Evolutionary conservation across 2,113 vertebrate species (phyloP).

Genomic region (Apeltes quadracus): DNA sequence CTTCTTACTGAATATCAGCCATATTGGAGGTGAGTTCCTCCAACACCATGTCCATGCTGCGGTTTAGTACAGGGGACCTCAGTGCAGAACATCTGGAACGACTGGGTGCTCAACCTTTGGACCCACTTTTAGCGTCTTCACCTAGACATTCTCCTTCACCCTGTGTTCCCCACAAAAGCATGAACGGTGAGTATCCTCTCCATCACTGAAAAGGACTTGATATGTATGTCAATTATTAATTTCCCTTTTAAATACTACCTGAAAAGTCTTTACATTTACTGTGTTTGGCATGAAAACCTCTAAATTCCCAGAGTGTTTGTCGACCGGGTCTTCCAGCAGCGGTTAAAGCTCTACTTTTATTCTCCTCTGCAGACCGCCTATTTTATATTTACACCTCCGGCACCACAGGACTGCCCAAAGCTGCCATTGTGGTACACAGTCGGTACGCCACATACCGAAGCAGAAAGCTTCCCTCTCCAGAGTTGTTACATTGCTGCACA

Average conservation of each 20-base stretch:
- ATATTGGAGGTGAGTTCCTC: slow-evolving; percentile 83
- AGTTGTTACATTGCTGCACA: background rate
- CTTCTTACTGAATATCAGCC: slow-evolving; percentile 67
- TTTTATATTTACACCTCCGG: slow-evolving; percentile 95
- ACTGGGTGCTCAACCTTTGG: slow-evolving; percentile 79
- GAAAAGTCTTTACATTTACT: background rate
- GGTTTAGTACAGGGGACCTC: slow-evolving; percentile 84
- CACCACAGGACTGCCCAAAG: slow-evolving; percentile 91
- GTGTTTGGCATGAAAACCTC: background rate
- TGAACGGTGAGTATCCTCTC: slow-evolving; percentile 83
- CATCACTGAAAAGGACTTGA: background rate
- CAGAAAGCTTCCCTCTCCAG: background rate
- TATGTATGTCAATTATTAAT: background rate
- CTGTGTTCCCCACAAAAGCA: slow-evolving; percentile 76
- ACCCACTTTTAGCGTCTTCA: slow-evolving; percentile 78
- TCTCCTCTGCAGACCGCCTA: slow-evolving; percentile 80
- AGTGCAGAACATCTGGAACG: slow-evolving; percentile 65
- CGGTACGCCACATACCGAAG: slow-evolving; percentile 75
- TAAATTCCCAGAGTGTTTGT: slow-evolving; percentile 9
- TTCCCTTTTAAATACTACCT: background rate
- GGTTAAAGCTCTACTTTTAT: slow-evolving; percentile 17
- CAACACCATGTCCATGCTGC: slow-evolving; percentile 82
- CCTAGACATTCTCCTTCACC: slow-evolving; percentile 65
- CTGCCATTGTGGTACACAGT: slow-evolving; percentile 91
- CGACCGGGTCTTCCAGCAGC: slow-evolving; percentile 3